Evolutionary conservation across 2,888 invertebrate genomes (phyloP).

Genomic region (Sesamia inferens): DNA sequence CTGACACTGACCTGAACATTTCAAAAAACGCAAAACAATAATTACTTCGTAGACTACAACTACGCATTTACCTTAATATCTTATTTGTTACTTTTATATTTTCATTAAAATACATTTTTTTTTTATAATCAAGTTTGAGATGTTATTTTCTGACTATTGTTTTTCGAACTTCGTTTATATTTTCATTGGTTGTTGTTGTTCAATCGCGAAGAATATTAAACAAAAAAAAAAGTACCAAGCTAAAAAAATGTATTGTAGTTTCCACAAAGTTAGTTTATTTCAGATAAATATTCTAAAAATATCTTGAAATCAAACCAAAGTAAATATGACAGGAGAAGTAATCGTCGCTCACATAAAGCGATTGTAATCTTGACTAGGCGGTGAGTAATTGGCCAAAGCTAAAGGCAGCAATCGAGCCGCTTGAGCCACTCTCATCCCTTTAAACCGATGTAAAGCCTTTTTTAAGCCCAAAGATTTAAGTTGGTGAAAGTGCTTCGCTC

Average conservation of each 20-base stretch:
- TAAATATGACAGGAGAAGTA: slow-evolving; percentile 67
- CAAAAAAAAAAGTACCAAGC: not conserved
- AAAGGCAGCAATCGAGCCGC: slow-evolving; percentile 85
- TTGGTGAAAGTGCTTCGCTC: slow-evolving; percentile 88
- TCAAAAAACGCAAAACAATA: too few relatives aligned
- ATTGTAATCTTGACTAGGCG: slow-evolving; percentile 83
- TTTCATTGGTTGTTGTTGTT: not conserved
- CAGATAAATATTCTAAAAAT: slow-evolving; percentile 45
- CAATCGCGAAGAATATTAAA: too few relatives aligned
- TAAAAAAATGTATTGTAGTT: not conserved
- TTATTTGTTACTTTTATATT: not conserved
- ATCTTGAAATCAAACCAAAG: slow-evolving; percentile 65
- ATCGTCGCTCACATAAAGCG: slow-evolving; percentile 72
- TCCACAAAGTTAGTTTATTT: slow-evolving; percentile 6
- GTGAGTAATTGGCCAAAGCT: slow-evolving; percentile 87
- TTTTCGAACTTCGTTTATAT: not conserved
- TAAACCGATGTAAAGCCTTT: slow-evolving; percentile 89
- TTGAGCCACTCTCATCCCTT: slow-evolving; percentile 87
- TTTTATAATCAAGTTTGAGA: not conserved
- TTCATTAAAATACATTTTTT: not conserved
- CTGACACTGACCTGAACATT: too few relatives aligned
- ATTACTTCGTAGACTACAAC: too few relatives aligned
- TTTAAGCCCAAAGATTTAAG: slow-evolving; percentile 90
- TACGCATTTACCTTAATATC: not conserved
- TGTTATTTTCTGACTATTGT: not conserved